phyloP scores from a whole-genome alignment of 2,888 invertebrate genomes.

The Leptogaster cylindrica region DNA sequence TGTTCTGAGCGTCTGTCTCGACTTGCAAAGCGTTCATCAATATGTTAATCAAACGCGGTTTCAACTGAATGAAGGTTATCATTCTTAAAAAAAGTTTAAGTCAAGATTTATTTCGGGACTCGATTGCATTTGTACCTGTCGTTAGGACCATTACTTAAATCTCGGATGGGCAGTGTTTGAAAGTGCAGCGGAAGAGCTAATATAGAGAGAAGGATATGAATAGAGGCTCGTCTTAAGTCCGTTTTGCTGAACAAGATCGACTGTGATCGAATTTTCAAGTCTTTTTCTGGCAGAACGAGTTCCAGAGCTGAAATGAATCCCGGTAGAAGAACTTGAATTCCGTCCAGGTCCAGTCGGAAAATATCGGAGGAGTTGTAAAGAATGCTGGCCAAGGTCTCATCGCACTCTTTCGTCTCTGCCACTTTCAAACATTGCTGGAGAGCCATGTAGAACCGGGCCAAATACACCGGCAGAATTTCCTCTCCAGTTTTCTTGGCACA shows the following conservation, averaged over 20 bases:
- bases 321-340: conserved; percentile 89
- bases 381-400: conserved; percentile 85
- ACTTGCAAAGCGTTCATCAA: conserved; percentile 83
- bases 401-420: conserved; percentile 71
- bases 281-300: conserved; percentile 86
- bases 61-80: conserved; percentile 72
- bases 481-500: conserved; percentile 93
- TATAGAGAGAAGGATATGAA: conserved; percentile 88
- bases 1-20: conserved; percentile 84
- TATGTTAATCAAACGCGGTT: conserved; percentile 78
- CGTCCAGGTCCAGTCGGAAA: conserved; percentile 90
- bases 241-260: conserved; percentile 69
- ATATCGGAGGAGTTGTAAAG: conserved; percentile 85
- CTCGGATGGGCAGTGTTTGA: conserved; percentile 75
- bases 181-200: conserved; percentile 93
- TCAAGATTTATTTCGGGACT: too few species aligned
- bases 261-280: conserved; percentile 75
- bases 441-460: conserved; percentile 92
- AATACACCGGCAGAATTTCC: conserved; percentile 88
- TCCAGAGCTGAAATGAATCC: conserved; percentile 89
- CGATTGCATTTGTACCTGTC: conserved; percentile 62
- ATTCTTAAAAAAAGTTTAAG: conserved; percentile 60
- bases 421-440: conserved; percentile 84
- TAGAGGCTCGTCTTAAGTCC: conserved; percentile 88
- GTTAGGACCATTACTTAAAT: conserved; percentile 68